A percentile compares a stretch with the other conserved stretches of the same genome.
Conservation (phyloP, 92 coral and sea anemone species). For the Epizoanthus scotinus region DNA sequence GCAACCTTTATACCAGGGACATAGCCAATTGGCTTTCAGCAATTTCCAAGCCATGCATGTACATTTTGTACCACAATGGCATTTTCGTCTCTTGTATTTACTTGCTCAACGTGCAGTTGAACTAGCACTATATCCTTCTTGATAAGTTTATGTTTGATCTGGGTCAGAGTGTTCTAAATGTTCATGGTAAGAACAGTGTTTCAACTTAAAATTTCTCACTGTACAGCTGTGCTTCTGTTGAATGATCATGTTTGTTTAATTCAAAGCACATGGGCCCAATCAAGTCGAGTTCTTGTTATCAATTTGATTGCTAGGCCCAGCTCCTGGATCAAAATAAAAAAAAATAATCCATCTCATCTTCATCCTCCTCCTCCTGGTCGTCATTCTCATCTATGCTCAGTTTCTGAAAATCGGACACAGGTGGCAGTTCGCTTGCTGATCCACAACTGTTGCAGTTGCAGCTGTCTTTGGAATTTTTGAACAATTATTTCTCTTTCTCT, state of each 20-base stretch:
- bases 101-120: conserved; percentile 26
- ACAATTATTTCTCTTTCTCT: not conserved
- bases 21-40: too few species aligned
- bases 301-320: conserved; percentile 1
- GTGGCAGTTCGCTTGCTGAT: conserved; percentile 10
- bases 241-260: too few species aligned
- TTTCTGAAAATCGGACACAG: conserved; percentile 6
- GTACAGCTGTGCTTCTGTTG: too few species aligned
- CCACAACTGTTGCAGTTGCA: not conserved
- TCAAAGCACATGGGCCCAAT: too few species aligned
- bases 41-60: conserved; percentile 8
- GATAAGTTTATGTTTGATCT: conserved; percentile 24
- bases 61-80: conserved; percentile 55
- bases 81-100: conserved; percentile 55
- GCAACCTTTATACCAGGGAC: conserved; percentile 14
- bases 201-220: conserved; percentile 8
- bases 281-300: too few species aligned
- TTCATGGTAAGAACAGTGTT: conserved; percentile 40
- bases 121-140: conserved; percentile 24
- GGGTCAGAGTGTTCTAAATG: conserved; percentile 34
- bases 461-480: not conserved
- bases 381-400: conserved; percentile 1
- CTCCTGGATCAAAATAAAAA: conserved; percentile 5
- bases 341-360: not conserved
- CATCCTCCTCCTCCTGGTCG: conserved; percentile 6